Conservation (phyloP, 2,113 vertebrate genomes). For the Oenanthe oenanthe region DNA sequence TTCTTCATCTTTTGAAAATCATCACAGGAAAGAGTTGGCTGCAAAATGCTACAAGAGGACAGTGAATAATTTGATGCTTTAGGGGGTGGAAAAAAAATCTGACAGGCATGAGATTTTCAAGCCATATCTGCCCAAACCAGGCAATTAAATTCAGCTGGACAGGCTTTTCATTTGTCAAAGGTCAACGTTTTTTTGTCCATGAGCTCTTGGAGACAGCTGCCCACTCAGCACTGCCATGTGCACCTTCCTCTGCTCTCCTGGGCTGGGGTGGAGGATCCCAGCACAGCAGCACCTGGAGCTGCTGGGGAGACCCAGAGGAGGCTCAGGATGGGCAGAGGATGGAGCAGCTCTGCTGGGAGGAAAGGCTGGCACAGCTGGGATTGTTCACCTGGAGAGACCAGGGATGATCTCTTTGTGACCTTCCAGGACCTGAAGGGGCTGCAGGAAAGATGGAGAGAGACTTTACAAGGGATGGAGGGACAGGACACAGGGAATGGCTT, state of each 20-base stretch:
- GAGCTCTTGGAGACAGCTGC: background rate
- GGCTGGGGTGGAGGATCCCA: background rate
- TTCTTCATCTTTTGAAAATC: conserved; percentile 58
- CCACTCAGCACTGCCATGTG: background rate
- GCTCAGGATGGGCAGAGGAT: background rate
- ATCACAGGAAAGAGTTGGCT: conserved; percentile 17
- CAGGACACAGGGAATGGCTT: no score
- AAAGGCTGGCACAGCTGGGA: background rate
- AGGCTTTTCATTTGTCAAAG: background rate
- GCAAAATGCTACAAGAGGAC: background rate
- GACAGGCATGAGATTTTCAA: background rate
- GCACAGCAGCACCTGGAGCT: background rate
- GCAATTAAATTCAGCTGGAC: background rate
- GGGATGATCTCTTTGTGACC: no score
- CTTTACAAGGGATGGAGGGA: no score
- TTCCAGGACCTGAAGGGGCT: no score
- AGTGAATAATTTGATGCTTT: conserved; percentile 29
- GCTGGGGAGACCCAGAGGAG: background rate
- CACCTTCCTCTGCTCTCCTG: background rate
- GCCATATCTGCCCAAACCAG: background rate
- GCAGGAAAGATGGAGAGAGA: no score
- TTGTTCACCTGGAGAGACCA: no score
- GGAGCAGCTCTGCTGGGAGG: background rate
- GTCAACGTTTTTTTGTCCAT: background rate
- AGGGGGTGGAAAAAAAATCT: background rate